phyloP scores from a whole-genome alignment of 2,797 vertebrate genomes.

The Halcyon badia region DNA sequence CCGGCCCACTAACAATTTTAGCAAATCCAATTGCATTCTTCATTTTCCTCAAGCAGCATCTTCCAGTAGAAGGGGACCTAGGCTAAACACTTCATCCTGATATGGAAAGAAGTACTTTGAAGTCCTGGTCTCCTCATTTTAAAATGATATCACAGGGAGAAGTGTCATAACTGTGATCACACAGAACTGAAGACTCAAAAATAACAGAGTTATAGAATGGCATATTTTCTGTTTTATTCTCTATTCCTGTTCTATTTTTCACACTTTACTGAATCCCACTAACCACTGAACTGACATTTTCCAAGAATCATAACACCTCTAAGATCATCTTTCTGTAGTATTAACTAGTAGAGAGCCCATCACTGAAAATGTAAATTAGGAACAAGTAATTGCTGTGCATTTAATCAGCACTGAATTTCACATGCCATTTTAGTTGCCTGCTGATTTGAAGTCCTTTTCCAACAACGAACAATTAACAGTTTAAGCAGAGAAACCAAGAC shows the following conservation, averaged over 20 bases:
- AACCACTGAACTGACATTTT: conserved; percentile 42
- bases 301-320: conserved; percentile 7
- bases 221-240: conserved; percentile 32
- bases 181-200: neutral
- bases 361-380: conserved; percentile 7
- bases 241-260: conserved; percentile 35
- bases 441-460: neutral
- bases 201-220: neutral
- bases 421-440: neutral
- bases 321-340: neutral
- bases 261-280: conserved; percentile 30
- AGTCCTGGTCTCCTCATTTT: neutral
- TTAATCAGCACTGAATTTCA: neutral
- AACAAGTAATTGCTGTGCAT: neutral
- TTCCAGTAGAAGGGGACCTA: neutral
- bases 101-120: neutral
- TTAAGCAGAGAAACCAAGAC: neutral
- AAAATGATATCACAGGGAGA: neutral
- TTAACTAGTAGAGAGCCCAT: neutral
- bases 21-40: neutral
- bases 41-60: neutral
- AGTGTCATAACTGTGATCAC: neutral
- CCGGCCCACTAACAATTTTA: neutral
- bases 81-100: neutral
- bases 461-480: neutral